These are phyloP conservation scores for Sminthopsis crassicaudata DNA, from an alignment of 2,113 vertebrate species.

Conservation along the genomic window DNA sequence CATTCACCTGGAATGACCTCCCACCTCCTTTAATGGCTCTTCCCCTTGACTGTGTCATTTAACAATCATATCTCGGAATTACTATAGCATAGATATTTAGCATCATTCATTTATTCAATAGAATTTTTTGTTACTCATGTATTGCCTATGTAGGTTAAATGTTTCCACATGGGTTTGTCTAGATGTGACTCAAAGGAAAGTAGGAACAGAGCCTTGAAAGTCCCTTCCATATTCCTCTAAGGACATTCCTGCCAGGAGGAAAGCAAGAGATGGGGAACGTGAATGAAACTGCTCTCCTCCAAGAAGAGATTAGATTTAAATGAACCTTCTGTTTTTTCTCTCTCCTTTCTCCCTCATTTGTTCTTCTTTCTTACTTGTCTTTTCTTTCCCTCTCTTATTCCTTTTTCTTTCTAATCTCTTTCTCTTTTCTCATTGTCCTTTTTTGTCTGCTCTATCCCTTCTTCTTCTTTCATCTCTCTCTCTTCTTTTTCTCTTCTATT, in stretches of 20 bases:
- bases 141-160: not conserved
- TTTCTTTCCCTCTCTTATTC: not conserved
- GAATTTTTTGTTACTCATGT: not conserved
- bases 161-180: too few relatives aligned
- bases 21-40: not conserved
- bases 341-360: not conserved
- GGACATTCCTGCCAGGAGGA: too few relatives aligned
- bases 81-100: not conserved
- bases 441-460: not conserved
- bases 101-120: not conserved
- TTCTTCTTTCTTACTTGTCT: not conserved
- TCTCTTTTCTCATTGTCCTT: too few relatives aligned
- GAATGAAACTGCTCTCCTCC: not conserved
- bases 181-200: not conserved
- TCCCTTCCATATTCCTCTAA: too few relatives aligned
- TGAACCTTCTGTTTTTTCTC: not conserved
- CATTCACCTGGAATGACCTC: not conserved
- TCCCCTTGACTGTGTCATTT: not conserved
- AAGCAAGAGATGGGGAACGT: not conserved
- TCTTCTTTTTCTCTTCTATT: not conserved
- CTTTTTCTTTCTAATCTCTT: constrained; percentile 39
- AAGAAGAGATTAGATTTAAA: not conserved
- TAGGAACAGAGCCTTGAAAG: too few relatives aligned
- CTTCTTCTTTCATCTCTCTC: not conserved
- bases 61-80: not conserved